Base-by-base conservation (phyloP, 2,113 vertebrate genomes). In the Lanius ludovicianus region DNA sequence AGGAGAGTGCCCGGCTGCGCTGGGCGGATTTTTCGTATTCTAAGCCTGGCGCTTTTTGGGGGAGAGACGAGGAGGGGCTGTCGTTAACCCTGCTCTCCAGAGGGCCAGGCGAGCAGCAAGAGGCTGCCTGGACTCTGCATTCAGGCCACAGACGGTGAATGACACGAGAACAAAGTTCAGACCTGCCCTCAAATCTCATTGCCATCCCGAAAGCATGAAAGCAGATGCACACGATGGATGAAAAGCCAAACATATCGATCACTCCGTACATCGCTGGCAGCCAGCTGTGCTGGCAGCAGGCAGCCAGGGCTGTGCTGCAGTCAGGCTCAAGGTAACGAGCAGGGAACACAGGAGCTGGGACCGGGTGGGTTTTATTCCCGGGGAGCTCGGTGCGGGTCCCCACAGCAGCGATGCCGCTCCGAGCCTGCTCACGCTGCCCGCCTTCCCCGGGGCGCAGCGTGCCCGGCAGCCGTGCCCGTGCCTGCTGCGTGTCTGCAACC, bases 201-300 rank as follows among this genome's bases (percentile, higher is more conserved):
- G 55, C 33, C 74, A 9, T 25, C 56, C 53, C 9, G 39, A 59
- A 31, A 63, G 75, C 65, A 18, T 6, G 62, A 49, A 37, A 83
- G 62, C 88, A 83, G 91, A 70, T 68, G 69, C 90, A 50, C 37
- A 42, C 8, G n/a, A 78, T 11, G 92, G 92, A 90, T 79, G 93
- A 90, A 76, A 87, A 95, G 89, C 79, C 77, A 90, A 97, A 87
- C n/a, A 23, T 33, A 97, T 92, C 76, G 78, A 95, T 96, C 95
- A 87, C 56, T 35, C 77, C 1, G 60, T 42, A 10, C 57, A 59
- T 42, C 59, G 20, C 87, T 41, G 94, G 93, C 90, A 85, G 41
- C 50, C 95, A 96, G 95, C 94, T 89, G 91, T 74, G n/a, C 44
- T 55, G 88, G 88, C 88, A 96, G 88, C 93, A 87, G 83, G 13